Evolutionary conservation across 2,113 vertebrate genomes (phyloP), one percentile per base, ranked within the genome.

Genomic region (Gobio gobio): DNA sequence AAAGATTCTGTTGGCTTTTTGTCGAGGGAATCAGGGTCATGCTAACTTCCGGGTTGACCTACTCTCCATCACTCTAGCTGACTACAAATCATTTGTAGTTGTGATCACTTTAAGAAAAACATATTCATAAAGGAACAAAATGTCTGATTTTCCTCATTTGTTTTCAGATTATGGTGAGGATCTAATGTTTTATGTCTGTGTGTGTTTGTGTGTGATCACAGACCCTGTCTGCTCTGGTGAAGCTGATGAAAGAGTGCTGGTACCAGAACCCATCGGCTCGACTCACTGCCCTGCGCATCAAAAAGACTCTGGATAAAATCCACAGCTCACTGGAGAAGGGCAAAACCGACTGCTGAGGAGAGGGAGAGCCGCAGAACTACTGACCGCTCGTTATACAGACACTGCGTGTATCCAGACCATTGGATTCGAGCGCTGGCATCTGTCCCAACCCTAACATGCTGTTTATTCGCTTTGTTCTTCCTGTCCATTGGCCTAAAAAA

Each of bases 211-310:
- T 36, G 10, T 36, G 20, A 3, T 79, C 82, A 13, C 88, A 95
- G 95, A 95, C 93, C 1, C 92, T 96, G 83, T 95, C 94, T 1
- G 94, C 95, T 68, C 87, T 95, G 83, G 95, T 95, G 75, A 96
- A 96, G 80, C 94, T 96, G 88, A 96, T 96, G 95, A 95, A 95
- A 87, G 95, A 96, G 91, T 96, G 95, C 45, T 96, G 95, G 95
- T 96, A 96, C 92, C 95, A 96, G 90, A 96, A 96, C 90, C 95
- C 95, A 0, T 96, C 95, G 3, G 95, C 95, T 54, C 87, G 95
- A 33, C 94, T 96, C 13, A 96, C 95, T 0, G 95, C 95, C 0
- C 92, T 96, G 87, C 95, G 95, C 87, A 95, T 95, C 89, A 95
- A 95, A 92, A 96, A 96, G 89, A 96, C 95, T 83, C 88, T 96